Evolutionary conservation across 2,113 vertebrate genomes (phyloP).

Genomic region (Protobothrops flavoviridis): DNA sequence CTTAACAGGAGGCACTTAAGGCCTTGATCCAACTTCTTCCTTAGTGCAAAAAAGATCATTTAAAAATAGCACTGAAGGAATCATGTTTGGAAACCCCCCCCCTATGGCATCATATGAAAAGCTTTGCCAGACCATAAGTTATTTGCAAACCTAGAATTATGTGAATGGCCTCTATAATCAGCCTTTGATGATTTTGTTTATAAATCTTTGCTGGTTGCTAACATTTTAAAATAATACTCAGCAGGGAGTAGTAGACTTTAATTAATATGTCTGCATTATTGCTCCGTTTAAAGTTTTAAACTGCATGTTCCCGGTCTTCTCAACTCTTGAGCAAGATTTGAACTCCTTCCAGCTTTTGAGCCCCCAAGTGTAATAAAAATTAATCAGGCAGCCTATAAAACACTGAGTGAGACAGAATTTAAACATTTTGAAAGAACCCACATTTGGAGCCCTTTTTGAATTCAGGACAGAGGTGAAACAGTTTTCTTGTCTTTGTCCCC

Average conservation of each 20-base stretch:
- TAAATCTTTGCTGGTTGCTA: background rate
- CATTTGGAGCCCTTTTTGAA: background rate
- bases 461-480: background rate
- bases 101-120: background rate
- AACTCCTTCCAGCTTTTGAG: background rate
- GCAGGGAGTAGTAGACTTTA: background rate
- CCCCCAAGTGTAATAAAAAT: background rate
- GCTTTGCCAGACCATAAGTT: background rate
- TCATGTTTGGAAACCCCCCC: background rate
- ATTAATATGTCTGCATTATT: slow-evolving; percentile 1
- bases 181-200: slow-evolving; percentile 2
- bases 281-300: background rate
- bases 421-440: background rate
- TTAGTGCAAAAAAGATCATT: background rate
- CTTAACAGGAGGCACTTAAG: background rate
- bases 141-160: background rate
- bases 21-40: background rate
- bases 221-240: slow-evolving; percentile 8
- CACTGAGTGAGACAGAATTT: background rate
- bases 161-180: background rate
- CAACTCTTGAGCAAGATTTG: background rate
- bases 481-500: background rate
- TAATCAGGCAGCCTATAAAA: background rate
- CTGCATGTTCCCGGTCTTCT: background rate
- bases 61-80: background rate